Percentiles rank a stretch among this genome's conserved stretches.
Evolutionary conservation across 2,797 vertebrate species (phyloP).

Genomic region (Sebastes oblongus): DNA sequence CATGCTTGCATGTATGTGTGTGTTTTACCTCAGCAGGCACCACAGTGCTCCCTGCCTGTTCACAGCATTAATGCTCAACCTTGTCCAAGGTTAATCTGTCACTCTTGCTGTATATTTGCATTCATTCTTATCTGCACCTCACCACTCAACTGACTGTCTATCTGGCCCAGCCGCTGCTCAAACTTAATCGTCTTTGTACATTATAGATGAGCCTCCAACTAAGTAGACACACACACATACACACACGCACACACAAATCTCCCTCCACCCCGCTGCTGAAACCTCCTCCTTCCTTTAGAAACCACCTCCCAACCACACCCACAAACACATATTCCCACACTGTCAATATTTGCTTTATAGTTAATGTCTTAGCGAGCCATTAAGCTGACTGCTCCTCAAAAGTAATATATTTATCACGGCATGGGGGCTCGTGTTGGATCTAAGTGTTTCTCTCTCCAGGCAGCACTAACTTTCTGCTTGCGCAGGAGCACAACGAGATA

Average conservation of each 20-base stretch:
- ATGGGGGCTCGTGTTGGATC: constrained; percentile 17
- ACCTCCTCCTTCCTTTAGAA: constrained; percentile 19
- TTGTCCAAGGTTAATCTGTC: constrained; percentile 88
- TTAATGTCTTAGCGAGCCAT: constrained; percentile 43
- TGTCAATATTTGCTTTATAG: constrained; percentile 51
- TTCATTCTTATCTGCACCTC: constrained; percentile 84
- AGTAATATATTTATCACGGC: constrained; percentile 45
- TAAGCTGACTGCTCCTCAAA: constrained; percentile 50
- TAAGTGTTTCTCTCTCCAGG: constrained; percentile 38
- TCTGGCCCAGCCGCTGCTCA: constrained; percentile 70
- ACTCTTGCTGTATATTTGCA: constrained; percentile 84
- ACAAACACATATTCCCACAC: constrained; percentile 25
- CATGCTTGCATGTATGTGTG: background rate
- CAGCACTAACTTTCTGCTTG: constrained; percentile 32
- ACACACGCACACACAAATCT: constrained; percentile 9
- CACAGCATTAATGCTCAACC: constrained; percentile 72
- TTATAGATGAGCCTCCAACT: constrained; percentile 79
- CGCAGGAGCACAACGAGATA: constrained; percentile 18
- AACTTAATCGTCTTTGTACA: constrained; percentile 83
- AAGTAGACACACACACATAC: constrained; percentile 33
- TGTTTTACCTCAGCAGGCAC: constrained; percentile 44
- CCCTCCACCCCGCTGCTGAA: background rate
- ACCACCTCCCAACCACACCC: constrained; percentile 30
- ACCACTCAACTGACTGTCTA: constrained; percentile 78
- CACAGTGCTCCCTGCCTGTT: constrained; percentile 54